These are phyloP conservation scores for Alauda arvensis DNA, from an alignment of 2,797 vertebrate species.

Conservation along the genomic window DNA sequence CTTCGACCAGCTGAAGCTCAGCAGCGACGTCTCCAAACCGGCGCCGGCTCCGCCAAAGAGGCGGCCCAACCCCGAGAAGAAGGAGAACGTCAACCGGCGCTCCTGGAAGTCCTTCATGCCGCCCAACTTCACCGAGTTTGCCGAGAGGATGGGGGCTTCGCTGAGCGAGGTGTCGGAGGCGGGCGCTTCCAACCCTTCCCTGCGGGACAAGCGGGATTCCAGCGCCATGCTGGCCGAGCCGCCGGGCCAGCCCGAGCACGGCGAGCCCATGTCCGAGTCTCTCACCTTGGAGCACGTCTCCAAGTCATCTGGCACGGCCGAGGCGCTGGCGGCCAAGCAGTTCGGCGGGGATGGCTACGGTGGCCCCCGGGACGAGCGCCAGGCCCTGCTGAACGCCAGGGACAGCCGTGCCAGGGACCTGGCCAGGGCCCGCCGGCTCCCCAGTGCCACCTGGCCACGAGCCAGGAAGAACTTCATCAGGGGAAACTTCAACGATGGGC, in stretches of 20 bases:
- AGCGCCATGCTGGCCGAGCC: conserved; percentile 70
- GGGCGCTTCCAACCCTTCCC: conserved; percentile 71
- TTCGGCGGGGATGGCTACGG: conserved; percentile 42
- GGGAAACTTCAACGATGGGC: conserved; percentile 60
- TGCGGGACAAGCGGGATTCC: conserved; percentile 84
- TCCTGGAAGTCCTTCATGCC: conserved; percentile 98
- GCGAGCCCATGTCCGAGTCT: conserved; percentile 59
- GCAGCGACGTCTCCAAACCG: conserved; percentile 84
- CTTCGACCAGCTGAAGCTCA: conserved; percentile 94
- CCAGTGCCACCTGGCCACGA: conserved; percentile 78
- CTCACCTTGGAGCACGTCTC: conserved; percentile 70
- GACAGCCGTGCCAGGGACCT: neutral
- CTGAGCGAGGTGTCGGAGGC: conserved; percentile 81
- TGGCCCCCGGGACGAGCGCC: conserved; percentile 55
- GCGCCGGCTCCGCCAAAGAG: conserved; percentile 78
- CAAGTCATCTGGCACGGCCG: conserved; percentile 46
- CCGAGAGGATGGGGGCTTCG: conserved; percentile 88
- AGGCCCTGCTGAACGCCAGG: conserved; percentile 49
- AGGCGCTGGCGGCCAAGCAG: conserved; percentile 49
- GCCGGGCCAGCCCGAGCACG: conserved; percentile 32
- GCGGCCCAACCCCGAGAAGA: conserved; percentile 73
- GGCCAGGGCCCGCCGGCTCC: conserved; percentile 53
- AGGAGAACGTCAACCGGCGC: conserved; percentile 91
- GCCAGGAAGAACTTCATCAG: conserved; percentile 71
- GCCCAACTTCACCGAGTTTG: conserved; percentile 92